Evolutionary conservation across 2,113 vertebrate species (phyloP), one percentile per base, ranked within the genome.

Genomic region (Mastomys natalensis): DNA sequence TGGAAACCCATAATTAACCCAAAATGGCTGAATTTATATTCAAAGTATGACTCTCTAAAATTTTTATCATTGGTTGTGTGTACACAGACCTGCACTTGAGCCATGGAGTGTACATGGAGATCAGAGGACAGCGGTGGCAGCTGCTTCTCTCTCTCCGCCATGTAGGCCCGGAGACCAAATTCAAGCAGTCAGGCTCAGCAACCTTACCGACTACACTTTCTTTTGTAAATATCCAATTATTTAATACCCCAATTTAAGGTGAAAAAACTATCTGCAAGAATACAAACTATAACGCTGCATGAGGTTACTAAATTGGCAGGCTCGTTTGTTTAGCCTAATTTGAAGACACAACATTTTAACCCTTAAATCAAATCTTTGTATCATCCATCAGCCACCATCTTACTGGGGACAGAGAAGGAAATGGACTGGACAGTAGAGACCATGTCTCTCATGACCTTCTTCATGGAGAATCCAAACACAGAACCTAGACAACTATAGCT

Each of bases 21-120:
- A 95, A 87, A 26, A 84, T 17, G 89, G 90, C 37, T 95, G 84
- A 95, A 85, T 34, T 87, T 93, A 90, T 70, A 96, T 76, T 90
- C 37, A 90, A 92, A 90, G 82, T 70, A 68, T 84, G 58, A 78
- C 70, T 89, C 62, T 86, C 21, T 31, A 86, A 11, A 85, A 19
- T 1, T 4, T 53, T 0, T 55, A 22, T 53, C 34, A 81, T 62
- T 29, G 43, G 55, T 0, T 60, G 53, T 17, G 34, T 82, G 37
- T 16, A 4, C 81, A 84, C 24, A 62, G 81, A 43, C 81, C 29
- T 29, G 80, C 21, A 11, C 26, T 3, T 4, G 55, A 7, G 29
- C 2, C 29, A 7, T 26, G 29, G 43, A 48, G 82, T 26, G 12
- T 13, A 40, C 26, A 12, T 16, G 22, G 55, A 55, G 11, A 6